phyloP scores from a whole-genome alignment of 2,888 invertebrate species.

The Diarsia dahlii region DNA sequence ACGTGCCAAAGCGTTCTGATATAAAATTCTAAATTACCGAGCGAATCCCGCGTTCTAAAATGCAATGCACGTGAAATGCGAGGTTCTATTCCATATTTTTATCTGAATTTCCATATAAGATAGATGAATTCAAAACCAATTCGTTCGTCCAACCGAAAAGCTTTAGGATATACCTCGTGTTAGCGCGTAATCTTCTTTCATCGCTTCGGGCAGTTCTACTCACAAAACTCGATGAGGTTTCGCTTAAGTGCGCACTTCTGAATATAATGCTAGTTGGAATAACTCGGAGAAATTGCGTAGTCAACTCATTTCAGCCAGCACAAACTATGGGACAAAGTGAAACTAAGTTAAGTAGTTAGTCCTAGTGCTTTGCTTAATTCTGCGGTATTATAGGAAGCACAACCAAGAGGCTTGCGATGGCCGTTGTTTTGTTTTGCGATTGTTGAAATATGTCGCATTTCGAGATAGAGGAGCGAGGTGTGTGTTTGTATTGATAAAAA shows the following conservation, averaged over 20 bases:
- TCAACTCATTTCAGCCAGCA: constrained; percentile 44
- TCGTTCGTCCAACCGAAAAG: constrained; percentile 71
- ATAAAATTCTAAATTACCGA: constrained; percentile 29
- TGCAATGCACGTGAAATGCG: constrained; percentile 29
- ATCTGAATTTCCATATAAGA: constrained; percentile 63
- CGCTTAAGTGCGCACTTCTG: constrained; percentile 31
- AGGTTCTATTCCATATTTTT: constrained; percentile 53
- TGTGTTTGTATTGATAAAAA: constrained; percentile 62
- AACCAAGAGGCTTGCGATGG: background rate
- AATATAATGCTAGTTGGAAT: constrained; percentile 41
- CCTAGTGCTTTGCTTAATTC: constrained; percentile 18
- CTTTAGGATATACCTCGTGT: constrained; percentile 70
- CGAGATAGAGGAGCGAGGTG: constrained; percentile 34
- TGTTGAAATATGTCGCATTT: constrained; percentile 28
- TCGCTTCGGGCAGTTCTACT: constrained; percentile 60
- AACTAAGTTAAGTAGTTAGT: constrained; percentile 46
- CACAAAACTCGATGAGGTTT: constrained; percentile 61
- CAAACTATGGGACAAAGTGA: constrained; percentile 37
- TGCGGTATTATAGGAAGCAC: constrained; percentile 20
- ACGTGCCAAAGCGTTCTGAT: background rate
- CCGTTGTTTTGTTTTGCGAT: constrained; percentile 26
- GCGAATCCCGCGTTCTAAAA: constrained; percentile 15
- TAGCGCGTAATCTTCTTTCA: constrained; percentile 73
- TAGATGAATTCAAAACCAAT: constrained; percentile 75
- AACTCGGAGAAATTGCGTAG: constrained; percentile 34